phyloP scores from a whole-genome alignment of 2,113 vertebrate species.

The Rhagologus leucostigma region DNA sequence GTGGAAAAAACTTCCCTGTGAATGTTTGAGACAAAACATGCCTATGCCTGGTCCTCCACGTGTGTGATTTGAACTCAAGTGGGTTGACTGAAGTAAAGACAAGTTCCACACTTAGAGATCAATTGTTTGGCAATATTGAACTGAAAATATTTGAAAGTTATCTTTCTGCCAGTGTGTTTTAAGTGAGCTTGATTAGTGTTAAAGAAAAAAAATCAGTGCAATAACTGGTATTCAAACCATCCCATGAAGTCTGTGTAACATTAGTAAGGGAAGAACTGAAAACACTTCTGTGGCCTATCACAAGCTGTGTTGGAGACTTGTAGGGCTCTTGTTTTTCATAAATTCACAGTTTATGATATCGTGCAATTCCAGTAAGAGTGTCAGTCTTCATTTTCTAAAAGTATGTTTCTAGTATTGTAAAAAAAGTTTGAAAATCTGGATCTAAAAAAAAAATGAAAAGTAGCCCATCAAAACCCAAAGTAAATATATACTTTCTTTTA shows the following conservation, averaged over 20 bases:
- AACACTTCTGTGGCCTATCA: not conserved
- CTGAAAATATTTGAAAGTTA: not conserved
- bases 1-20: not conserved
- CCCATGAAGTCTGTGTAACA: rapidly evolving
- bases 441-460: not conserved
- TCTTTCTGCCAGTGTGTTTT: not conserved
- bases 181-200: not conserved
- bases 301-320: not conserved
- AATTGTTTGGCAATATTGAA: not conserved
- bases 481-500: not conserved
- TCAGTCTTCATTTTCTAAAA: not conserved
- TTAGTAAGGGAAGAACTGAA: not conserved
- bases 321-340: not conserved
- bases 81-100: not conserved
- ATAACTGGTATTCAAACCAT: not conserved
- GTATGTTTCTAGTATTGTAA: not conserved
- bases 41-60: not conserved
- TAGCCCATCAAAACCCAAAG: not conserved
- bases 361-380: not conserved
- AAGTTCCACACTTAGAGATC: not conserved
- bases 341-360: not conserved
- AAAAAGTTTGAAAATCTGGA: not conserved
- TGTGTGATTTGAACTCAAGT: not conserved
- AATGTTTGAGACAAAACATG: not conserved
- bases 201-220: not conserved